Percentiles rank a stretch among this genome's conserved stretches.
Conservation (phyloP, 2,888 invertebrate genomes). For the Leptopilina syphax region DNA sequence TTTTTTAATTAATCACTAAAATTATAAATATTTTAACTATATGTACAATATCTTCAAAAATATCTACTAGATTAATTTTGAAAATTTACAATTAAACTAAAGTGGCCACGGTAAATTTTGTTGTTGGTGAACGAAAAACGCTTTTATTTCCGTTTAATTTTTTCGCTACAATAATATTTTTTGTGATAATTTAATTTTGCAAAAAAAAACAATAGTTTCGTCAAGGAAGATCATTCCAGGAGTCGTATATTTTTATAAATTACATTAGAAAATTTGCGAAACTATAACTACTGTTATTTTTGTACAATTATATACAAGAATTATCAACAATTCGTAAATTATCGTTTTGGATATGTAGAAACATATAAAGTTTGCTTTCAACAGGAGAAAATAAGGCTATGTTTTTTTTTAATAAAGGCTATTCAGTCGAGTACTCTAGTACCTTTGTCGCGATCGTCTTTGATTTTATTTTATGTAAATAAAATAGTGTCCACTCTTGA, state of each 20-base stretch:
- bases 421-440: conserved; percentile 27
- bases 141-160: too few relatives aligned
- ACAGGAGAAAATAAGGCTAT: conserved; percentile 8
- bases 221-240: conserved; percentile 6
- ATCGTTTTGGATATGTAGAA: not conserved
- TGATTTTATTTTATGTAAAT: not conserved
- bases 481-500: not conserved
- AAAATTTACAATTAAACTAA: not conserved
- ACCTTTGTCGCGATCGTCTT: conserved; percentile 7
- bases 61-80: not conserved
- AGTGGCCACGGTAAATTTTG: too few relatives aligned
- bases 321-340: not conserved
- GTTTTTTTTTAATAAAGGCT: conserved; percentile 12
- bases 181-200: too few relatives aligned
- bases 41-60: conserved; percentile 12
- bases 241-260: not conserved
- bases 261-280: not conserved
- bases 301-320: conserved; percentile 7
- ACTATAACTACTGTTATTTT: not conserved
- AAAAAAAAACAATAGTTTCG: not conserved
- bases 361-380: conserved; percentile 8
- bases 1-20: not conserved
- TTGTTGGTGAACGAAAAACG: not conserved
- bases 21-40: conserved; percentile 8
- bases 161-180: too few relatives aligned